phyloP scores from a whole-genome alignment of 1,140 invertebrate genomes.

The Megalonaias nervosa region DNA sequence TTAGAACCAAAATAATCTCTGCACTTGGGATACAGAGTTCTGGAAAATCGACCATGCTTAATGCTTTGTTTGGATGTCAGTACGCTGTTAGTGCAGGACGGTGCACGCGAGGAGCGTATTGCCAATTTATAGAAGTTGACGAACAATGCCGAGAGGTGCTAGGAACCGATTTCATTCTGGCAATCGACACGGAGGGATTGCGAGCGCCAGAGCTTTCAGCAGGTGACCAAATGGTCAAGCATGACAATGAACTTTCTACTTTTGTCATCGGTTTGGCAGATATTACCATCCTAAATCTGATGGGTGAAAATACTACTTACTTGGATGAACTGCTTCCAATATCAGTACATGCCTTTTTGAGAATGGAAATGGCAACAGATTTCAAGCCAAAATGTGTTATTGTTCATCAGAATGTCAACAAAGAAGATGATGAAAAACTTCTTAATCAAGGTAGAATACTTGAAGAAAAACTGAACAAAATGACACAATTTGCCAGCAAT shows the following conservation, averaged over 20 bases:
- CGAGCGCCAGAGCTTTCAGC: background rate
- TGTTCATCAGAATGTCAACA: conserved; percentile 20
- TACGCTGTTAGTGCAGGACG: conserved; percentile 13
- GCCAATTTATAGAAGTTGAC: conserved; percentile 9
- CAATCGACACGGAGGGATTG: conserved; percentile 20
- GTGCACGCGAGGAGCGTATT: conserved; percentile 8
- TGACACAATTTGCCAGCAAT: background rate
- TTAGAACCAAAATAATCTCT: too few relatives aligned
- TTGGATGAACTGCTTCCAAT: conserved; percentile 21
- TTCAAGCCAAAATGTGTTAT: conserved; percentile 11
- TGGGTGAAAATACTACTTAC: conserved; percentile 9
- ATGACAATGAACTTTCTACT: conserved; percentile 24
- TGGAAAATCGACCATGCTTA: conserved; percentile 23
- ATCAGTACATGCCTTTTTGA: conserved; percentile 3
- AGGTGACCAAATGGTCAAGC: background rate
- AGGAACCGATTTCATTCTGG: conserved; percentile 4
- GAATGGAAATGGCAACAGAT: conserved; percentile 4
- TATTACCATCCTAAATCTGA: conserved; percentile 16
- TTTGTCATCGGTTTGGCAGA: conserved; percentile 26
- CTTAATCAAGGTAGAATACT: background rate
- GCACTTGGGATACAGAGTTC: conserved; percentile 26
- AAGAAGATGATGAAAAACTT: background rate
- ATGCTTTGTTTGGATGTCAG: conserved; percentile 12
- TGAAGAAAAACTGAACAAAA: background rate
- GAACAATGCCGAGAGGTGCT: background rate